phyloP scores from a whole-genome alignment of 2,113 vertebrate species.

The Monarcha castaneiventris region DNA sequence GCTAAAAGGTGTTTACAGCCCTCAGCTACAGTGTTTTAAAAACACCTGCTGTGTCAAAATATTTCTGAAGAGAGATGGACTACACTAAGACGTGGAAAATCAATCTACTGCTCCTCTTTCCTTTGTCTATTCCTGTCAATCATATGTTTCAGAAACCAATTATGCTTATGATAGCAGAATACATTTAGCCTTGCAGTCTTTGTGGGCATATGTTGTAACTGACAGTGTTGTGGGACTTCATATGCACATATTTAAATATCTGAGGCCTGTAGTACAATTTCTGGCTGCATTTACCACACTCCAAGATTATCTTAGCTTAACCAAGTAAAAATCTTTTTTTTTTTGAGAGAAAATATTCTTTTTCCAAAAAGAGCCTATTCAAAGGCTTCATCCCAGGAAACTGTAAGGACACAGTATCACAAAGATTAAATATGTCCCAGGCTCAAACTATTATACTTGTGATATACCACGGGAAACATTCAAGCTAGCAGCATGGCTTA shows the following conservation, averaged over 20 bases:
- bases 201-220: neutral
- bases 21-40: slow-evolving; percentile 54
- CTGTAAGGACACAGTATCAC: neutral
- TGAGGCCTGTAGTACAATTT: neutral
- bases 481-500: neutral
- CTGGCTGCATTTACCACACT: neutral
- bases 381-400: neutral
- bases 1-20: slow-evolving; percentile 52
- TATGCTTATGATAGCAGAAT: neutral
- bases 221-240: neutral
- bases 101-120: neutral
- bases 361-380: neutral
- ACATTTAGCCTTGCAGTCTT: neutral
- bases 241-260: neutral
- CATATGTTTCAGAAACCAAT: neutral
- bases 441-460: neutral
- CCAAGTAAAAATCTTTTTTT: neutral
- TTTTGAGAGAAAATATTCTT: neutral
- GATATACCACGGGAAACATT: neutral
- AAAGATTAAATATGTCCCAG: neutral
- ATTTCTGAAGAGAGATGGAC: slow-evolving; percentile 9
- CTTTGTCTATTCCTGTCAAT: slow-evolving; percentile 17
- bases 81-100: neutral
- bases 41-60: slow-evolving; percentile 36
- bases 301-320: neutral